These are phyloP conservation scores for Dunckerocampus dactyliophorus DNA, from an alignment of 2,113 vertebrate species.

Conservation along the genomic window DNA sequence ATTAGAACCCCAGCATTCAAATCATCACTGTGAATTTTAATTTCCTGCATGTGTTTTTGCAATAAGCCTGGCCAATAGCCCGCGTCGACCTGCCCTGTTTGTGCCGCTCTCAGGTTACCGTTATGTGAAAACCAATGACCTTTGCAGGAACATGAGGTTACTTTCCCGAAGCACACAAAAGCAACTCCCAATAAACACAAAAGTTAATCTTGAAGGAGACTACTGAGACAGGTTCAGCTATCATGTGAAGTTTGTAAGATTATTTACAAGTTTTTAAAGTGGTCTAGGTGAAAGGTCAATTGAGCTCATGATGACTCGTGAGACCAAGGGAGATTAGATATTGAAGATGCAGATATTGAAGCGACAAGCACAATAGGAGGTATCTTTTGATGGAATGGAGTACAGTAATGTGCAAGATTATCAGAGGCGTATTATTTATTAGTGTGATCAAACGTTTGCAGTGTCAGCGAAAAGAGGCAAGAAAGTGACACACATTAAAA, in stretches of 20 bases:
- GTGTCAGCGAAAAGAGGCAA: conserved; percentile 13
- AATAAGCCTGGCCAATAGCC: conserved; percentile 28
- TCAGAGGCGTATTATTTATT: not conserved
- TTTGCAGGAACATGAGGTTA: conserved; percentile 63
- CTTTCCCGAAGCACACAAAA: conserved; percentile 36
- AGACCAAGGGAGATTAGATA: not conserved
- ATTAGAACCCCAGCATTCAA: conserved; percentile 14
- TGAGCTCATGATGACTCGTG: conserved; percentile 14
- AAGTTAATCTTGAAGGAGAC: conserved; percentile 14
- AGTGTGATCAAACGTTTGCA: conserved; percentile 9
- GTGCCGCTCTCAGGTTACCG: conserved; percentile 63
- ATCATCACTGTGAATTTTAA: conserved; percentile 25
- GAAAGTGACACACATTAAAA: conserved; percentile 19
- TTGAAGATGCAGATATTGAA: not conserved
- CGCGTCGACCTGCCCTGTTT: conserved; percentile 31
- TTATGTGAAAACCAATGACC: conserved; percentile 60
- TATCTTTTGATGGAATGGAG: not conserved
- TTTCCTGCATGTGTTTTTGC: conserved; percentile 28
- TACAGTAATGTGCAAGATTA: conserved; percentile 12
- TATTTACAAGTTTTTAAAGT: no score
- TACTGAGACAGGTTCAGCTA: no score
- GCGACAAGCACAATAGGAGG: not conserved
- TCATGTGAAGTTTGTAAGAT: no score
- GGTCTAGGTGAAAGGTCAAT: no score
- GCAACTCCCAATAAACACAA: conserved; percentile 34